A percentile compares a stretch with the other conserved stretches of the same genome.
Conservation (phyloP, 2,113 vertebrate species). For the Phocoena sinus region DNA sequence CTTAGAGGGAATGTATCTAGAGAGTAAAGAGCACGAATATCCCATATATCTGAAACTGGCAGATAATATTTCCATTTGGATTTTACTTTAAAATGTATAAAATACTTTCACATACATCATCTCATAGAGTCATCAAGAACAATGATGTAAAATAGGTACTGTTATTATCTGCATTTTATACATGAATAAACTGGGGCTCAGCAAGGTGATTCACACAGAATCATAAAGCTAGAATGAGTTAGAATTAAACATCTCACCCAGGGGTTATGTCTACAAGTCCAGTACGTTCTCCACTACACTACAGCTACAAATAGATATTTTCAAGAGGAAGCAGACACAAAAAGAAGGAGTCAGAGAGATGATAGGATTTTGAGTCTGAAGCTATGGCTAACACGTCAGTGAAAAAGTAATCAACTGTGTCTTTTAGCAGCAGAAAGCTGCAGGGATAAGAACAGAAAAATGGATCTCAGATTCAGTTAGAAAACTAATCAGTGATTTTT, state of each 20-base stretch:
- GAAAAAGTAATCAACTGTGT: background rate
- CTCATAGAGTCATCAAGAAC: background rate
- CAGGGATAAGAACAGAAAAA: background rate
- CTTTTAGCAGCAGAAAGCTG: background rate
- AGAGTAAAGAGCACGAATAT: background rate
- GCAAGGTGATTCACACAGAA: background rate
- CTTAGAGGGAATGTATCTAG: background rate
- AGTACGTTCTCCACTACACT: background rate
- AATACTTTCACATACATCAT: background rate
- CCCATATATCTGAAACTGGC: background rate
- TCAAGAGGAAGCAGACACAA: background rate
- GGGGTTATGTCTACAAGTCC: background rate
- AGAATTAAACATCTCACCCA: background rate
- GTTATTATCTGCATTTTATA: background rate
- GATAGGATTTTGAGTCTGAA: background rate
- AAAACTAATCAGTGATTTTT: conserved; percentile 32
- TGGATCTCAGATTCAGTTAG: background rate
- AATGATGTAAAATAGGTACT: background rate
- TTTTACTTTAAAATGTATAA: background rate
- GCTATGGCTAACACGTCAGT: background rate
- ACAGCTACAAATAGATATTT: background rate
- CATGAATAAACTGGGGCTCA: background rate
- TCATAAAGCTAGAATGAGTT: background rate
- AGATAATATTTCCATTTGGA: background rate
- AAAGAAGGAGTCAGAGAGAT: background rate